A percentile compares a stretch with the other conserved stretches of the same genome.
phyloP scores from a whole-genome alignment of 2,113 vertebrate species.

The Trochalopteron elliotii region DNA sequence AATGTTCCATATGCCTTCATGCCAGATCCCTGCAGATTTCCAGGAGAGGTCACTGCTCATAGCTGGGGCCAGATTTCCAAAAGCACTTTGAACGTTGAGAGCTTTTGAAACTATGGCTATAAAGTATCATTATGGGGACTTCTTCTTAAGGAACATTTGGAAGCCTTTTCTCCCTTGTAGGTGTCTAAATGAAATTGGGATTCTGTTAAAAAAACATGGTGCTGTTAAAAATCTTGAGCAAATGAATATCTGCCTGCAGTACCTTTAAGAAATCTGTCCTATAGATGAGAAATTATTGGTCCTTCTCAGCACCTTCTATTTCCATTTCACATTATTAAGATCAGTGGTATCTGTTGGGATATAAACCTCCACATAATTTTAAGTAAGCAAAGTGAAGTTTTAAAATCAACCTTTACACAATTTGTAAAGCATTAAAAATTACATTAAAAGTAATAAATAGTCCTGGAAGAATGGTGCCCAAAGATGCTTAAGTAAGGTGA shows the following conservation, averaged over 20 bases:
- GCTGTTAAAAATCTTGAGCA: not conserved
- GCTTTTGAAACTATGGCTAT: not conserved
- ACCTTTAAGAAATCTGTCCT: not conserved
- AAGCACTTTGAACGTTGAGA: not conserved
- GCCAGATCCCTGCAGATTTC: slow-evolving; percentile 1
- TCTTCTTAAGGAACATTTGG: not conserved
- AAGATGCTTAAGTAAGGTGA: not conserved
- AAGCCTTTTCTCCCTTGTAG: not conserved
- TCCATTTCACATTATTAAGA: not conserved
- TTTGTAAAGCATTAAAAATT: not conserved
- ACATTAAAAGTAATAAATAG: not conserved
- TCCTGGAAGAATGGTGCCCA: not conserved
- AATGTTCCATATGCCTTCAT: not conserved
- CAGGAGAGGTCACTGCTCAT: slow-evolving; percentile 13
- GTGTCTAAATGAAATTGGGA: not conserved
- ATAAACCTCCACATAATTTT: not conserved
- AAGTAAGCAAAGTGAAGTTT: not conserved
- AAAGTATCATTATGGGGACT: not conserved
- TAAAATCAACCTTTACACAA: not conserved
- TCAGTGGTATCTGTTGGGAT: not conserved
- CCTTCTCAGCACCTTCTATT: not conserved
- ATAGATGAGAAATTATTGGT: not conserved
- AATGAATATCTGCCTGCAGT: not conserved
- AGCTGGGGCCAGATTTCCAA: slow-evolving; percentile 35
- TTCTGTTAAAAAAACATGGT: not conserved